phyloP scores from a whole-genome alignment of 2,797 vertebrate genomes.

The Apogon talboti region DNA sequence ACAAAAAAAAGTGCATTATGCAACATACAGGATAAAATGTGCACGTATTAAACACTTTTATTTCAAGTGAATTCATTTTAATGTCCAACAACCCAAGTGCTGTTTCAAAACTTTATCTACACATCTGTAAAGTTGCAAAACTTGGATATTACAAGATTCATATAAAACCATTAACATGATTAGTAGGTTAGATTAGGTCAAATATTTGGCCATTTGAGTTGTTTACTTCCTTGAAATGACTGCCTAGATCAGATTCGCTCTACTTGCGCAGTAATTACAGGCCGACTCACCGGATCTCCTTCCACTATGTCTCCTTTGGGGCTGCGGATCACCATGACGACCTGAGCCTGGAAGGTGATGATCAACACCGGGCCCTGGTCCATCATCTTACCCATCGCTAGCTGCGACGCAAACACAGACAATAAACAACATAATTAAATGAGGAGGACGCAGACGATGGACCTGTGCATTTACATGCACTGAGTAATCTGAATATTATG shows the following conservation, averaged over 20 bases:
- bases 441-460: background rate
- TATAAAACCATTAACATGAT: background rate
- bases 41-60: too few relatives aligned
- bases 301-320: slow-evolving; percentile 91
- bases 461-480: background rate
- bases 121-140: too few relatives aligned
- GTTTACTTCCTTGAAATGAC: slow-evolving; percentile 35
- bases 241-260: slow-evolving; percentile 25
- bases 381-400: slow-evolving; percentile 97
- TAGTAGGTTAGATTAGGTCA: slow-evolving; percentile 8
- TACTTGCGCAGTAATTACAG: slow-evolving; percentile 9
- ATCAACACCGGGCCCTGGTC: slow-evolving; percentile 94
- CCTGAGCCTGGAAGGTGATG: slow-evolving; percentile 95
- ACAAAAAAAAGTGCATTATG: too few relatives aligned
- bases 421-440: background rate
- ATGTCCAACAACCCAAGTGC: too few relatives aligned
- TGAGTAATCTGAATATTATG: background rate
- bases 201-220: slow-evolving; percentile 27
- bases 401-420: slow-evolving; percentile 70
- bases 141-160: background rate
- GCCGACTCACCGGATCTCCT: slow-evolving; percentile 89
- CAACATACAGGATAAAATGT: too few relatives aligned
- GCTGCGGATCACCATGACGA: slow-evolving; percentile 92
- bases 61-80: too few relatives aligned
- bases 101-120: too few relatives aligned